These are phyloP conservation scores for Rachycentron canadum DNA, from an alignment of 2,797 vertebrate species.

Conservation along the genomic window DNA sequence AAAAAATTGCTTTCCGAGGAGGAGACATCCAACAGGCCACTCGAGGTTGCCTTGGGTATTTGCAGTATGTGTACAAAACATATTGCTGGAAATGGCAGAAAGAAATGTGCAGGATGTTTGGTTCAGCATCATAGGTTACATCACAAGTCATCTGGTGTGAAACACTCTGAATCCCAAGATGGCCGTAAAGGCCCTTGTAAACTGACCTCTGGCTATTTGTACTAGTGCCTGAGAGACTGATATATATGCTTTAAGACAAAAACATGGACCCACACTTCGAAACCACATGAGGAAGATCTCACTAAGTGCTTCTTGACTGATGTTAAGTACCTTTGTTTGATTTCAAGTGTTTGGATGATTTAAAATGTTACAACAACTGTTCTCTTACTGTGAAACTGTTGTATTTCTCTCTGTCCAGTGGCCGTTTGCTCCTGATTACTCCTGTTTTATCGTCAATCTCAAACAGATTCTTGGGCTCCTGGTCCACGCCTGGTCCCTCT, in stretches of 20 bases:
- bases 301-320: constrained; percentile 8
- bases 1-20: constrained; percentile 8
- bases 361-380: constrained; percentile 21
- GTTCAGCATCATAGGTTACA: constrained; percentile 47
- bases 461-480: constrained; percentile 93
- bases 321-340: constrained; percentile 27
- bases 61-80: constrained; percentile 28
- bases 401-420: constrained; percentile 93
- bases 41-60: constrained; percentile 8
- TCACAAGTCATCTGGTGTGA: constrained; percentile 66
- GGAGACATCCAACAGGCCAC: constrained; percentile 5
- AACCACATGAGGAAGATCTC: constrained; percentile 25
- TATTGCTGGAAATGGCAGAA: constrained; percentile 42
- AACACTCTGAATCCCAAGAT: constrained; percentile 68
- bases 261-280: constrained; percentile 41
- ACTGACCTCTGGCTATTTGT: constrained; percentile 71
- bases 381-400: constrained; percentile 90
- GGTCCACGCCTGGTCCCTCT: constrained; percentile 95
- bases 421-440: constrained; percentile 90
- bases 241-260: constrained; percentile 56
- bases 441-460: constrained; percentile 94
- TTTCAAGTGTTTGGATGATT: constrained; percentile 27
- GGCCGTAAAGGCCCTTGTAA: constrained; percentile 64
- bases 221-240: constrained; percentile 57
- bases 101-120: constrained; percentile 69